Base-by-base conservation (phyloP, 2,113 vertebrate genomes). In the Etheostoma cragini region DNA sequence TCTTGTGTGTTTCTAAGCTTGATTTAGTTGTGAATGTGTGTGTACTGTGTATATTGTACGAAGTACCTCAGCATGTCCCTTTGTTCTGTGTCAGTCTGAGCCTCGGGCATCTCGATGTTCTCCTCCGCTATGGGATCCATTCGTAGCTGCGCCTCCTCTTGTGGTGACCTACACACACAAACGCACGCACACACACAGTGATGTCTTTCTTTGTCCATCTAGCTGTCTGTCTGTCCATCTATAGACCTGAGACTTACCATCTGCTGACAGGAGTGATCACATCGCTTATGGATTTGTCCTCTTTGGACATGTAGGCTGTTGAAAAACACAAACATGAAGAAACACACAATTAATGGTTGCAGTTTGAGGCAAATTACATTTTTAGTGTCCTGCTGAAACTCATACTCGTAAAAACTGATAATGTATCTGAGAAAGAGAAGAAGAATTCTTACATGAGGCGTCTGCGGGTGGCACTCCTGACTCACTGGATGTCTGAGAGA, bases 61-160 rank as follows among this genome's bases (percentile, higher is more conserved):
- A 50, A 5, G 80, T 66, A 95, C 94, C 87, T 89, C 52, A 84
- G 67, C 35, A 92, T 52, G 60, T 78, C 82, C 6, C 52, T 33
- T 68, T 56, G 67, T 33, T 77, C 82, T n/a, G 17, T 4, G n/a
- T 83, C 80, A 0, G 22, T 30, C 54, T 87, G 78, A 71, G 58
- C 83, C 65, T 89, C 72, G 3, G 91, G 91, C 78, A 93, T 85
- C 68, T 91, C 83, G 2, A 92, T 83, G 47, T 72, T 81, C 74
- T 94, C 94, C 73, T 94, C 94, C 0, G 68, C 82, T 33, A 94
- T 94, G 0, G 83, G 77, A 70, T 91, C 92, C 92, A 94, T 91
- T 8, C 22, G 52, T 8, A 52, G 63, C 42, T 61, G 86, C 45
- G 66, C 45, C 15, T 91, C 88, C 42, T 81, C 88, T 35, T 80